These are phyloP conservation scores for Acropora tenuis DNA, from an alignment of 64 coral and sea anemone species.

Conservation along the genomic window DNA sequence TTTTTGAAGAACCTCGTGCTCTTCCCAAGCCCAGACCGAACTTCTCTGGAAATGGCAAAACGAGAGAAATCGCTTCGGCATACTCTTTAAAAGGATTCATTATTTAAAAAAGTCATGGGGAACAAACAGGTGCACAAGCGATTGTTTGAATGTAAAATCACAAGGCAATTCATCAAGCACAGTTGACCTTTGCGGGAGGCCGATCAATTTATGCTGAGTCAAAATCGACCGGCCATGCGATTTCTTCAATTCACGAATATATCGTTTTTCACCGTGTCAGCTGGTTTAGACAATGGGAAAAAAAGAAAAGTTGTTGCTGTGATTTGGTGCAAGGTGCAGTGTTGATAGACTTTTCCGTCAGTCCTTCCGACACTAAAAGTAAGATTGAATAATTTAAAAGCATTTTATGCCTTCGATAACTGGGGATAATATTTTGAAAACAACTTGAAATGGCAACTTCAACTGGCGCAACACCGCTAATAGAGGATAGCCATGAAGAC, in stretches of 20 bases:
- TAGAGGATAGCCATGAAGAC: conserved; percentile 20
- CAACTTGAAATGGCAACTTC: conserved; percentile 45
- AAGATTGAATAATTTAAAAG: too few relatives aligned
- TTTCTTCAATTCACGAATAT: not conserved
- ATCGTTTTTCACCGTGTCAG: not conserved
- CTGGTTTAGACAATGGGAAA: not conserved
- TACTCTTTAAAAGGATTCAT: not conserved
- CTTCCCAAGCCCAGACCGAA: conserved; percentile 14
- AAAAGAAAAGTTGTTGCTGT: not conserved
- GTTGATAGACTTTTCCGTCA: too few relatives aligned
- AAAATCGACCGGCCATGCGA: not conserved
- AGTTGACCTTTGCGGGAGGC: not conserved
- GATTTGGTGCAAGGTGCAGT: too few relatives aligned
- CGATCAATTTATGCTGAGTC: conserved; percentile 11
- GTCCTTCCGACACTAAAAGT: too few relatives aligned
- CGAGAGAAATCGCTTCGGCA: not conserved
- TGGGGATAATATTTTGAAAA: not conserved
- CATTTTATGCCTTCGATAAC: not conserved
- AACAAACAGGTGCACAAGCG: conserved; percentile 32
- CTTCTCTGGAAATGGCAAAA: not conserved
- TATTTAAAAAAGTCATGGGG: conserved; percentile 10
- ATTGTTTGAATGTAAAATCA: conserved; percentile 24
- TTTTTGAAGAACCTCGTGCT: not conserved
- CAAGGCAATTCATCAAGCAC: not conserved
- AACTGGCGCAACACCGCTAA: not conserved